Evolutionary conservation across 2,888 invertebrate species (phyloP).

Genomic region (Andrena bicolor): DNA sequence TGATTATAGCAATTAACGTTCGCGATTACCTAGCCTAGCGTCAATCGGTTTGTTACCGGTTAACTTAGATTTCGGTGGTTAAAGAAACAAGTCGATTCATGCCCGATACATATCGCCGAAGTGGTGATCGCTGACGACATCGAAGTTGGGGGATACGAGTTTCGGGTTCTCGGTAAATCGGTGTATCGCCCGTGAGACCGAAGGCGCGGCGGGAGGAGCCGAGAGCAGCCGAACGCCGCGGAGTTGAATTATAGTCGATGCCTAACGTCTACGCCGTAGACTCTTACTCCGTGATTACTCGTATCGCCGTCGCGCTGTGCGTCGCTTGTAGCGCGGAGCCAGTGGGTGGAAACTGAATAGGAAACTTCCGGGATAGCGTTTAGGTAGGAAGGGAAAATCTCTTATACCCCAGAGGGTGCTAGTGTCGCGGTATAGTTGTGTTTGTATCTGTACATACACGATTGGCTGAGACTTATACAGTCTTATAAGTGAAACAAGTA

Average conservation of each 20-base stretch:
- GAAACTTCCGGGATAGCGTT: too few species aligned
- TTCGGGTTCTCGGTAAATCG: slow-evolving; percentile 17
- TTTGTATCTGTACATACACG: too few species aligned
- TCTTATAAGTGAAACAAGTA: too few species aligned
- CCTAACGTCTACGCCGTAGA: slow-evolving; percentile 1
- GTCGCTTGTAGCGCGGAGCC: neutral
- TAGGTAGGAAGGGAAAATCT: too few species aligned
- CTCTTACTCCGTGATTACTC: slow-evolving; percentile 19
- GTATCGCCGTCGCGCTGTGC: slow-evolving; percentile 21
- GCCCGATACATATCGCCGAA: too few species aligned
- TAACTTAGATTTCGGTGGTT: too few species aligned
- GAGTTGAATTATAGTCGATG: slow-evolving; percentile 42
- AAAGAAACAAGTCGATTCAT: too few species aligned
- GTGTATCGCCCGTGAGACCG: neutral
- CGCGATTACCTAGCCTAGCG: neutral
- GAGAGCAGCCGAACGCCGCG: slow-evolving; percentile 39
- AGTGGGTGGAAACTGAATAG: too few species aligned
- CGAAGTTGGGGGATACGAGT: slow-evolving; percentile 6
- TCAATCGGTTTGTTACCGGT: too few species aligned
- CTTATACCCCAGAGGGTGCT: too few species aligned
- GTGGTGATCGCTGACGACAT: neutral
- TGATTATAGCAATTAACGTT: neutral
- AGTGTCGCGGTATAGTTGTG: too few species aligned
- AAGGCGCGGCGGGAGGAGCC: slow-evolving; percentile 32
- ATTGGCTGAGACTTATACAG: too few species aligned